Conservation (phyloP, 2,888 invertebrate species). For the Sinodicranocentrus sp. region DNA sequence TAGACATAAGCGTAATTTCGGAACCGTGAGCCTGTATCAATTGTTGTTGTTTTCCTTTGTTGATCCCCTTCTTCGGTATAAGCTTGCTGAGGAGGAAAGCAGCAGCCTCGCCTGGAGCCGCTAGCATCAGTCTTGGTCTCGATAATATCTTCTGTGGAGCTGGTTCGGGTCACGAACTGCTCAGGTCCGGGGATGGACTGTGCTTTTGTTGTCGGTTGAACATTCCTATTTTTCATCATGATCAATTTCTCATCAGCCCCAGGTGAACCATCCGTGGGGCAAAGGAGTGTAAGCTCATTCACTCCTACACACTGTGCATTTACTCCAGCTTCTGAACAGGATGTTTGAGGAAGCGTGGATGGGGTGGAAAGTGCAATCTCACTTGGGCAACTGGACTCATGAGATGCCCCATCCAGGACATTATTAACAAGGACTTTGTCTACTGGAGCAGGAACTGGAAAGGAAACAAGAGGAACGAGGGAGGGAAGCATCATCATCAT, state of each 20-base stretch:
- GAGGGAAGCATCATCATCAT: slow-evolving; percentile 47
- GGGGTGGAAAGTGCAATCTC: not conserved
- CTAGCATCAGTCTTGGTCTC: slow-evolving; percentile 37
- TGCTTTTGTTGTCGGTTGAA: slow-evolving; percentile 34
- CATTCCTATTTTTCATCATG: slow-evolving; percentile 44
- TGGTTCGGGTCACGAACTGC: slow-evolving; percentile 43
- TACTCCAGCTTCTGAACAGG: not conserved
- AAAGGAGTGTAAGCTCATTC: slow-evolving; percentile 1
- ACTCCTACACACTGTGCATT: not conserved
- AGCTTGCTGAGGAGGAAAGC: slow-evolving; percentile 48
- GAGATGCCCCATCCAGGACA: not conserved
- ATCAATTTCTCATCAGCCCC: slow-evolving; percentile 12
- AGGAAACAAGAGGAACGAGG: slow-evolving; percentile 33
- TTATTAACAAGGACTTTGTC: not conserved
- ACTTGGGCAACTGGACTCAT: slow-evolving; percentile 2
- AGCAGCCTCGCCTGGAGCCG: slow-evolving; percentile 38
- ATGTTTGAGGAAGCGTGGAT: not conserved
- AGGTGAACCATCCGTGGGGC: not conserved
- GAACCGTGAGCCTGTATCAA: not conserved
- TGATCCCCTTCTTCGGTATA: slow-evolving; percentile 23
- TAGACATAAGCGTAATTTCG: slow-evolving; percentile 41
- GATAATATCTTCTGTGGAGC: not conserved
- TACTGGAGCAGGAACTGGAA: slow-evolving; percentile 27
- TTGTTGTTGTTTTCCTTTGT: not conserved
- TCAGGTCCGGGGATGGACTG: slow-evolving; percentile 40